Conservation (phyloP, 2,797 vertebrate genomes). For the Bovichtus variegatus region DNA sequence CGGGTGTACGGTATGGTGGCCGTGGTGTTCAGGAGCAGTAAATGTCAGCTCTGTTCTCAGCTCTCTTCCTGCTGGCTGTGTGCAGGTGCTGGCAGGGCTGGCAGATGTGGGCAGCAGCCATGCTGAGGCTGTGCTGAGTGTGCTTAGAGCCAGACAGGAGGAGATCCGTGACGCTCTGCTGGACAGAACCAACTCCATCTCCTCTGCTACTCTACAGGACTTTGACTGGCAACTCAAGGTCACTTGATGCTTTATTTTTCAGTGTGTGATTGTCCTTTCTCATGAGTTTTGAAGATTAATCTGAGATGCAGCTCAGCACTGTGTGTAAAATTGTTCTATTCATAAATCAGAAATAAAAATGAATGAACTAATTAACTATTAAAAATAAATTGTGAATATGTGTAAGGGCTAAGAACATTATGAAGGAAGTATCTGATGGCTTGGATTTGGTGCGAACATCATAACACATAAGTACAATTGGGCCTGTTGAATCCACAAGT, state of each 20-base stretch:
- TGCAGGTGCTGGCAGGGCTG: conserved; percentile 85
- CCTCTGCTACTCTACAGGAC: conserved; percentile 90
- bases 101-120: conserved; percentile 79
- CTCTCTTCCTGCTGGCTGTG: background rate
- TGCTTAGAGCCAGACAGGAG: conserved; percentile 87
- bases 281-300: background rate
- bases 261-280: no score
- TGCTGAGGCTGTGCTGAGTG: conserved; percentile 85
- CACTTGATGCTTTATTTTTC: background rate
- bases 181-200: conserved; percentile 88
- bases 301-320: no score
- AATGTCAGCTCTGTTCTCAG: conserved; percentile 3
- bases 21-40: background rate
- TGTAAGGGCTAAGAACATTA: no score
- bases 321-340: no score
- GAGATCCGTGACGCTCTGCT: conserved; percentile 89
- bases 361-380: no score
- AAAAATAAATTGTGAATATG: no score
- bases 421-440: no score
- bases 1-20: no score
- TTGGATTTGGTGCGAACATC: no score
- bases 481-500: no score
- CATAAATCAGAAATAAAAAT: no score
- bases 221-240: conserved; percentile 99
- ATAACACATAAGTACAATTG: no score